Base-by-base conservation (phyloP, 1,140 invertebrate genomes). In the Drosophila truncata region DNA sequence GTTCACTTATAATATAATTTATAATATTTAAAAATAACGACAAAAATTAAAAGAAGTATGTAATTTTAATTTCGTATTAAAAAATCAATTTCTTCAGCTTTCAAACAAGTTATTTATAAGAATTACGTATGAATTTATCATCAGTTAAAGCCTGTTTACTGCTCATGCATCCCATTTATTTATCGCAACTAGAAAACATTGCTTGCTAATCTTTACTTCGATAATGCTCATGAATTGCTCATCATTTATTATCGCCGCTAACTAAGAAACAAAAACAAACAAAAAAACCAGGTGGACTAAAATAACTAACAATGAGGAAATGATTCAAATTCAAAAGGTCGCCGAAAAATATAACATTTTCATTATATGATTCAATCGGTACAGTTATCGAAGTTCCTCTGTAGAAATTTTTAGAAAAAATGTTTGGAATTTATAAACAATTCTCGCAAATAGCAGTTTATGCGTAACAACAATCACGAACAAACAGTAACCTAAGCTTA, bases 161-260 rank as follows among this genome's bases (percentile, higher is more conserved):
- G 13, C 14, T 55, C 20, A n/a, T 57, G 23, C 33, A 41, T 41
- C 54, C 20, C 35, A 58, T 14, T 18, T 58, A 42, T 58, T 58
- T 60, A 60, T 49, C 25, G 58, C 58, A 49, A 60, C 10, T 49
- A 27, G 25, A 14, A 16, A 59, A 16, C 58, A 46, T 47, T 27
- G 8, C 11, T 31, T 10, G 27, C 55, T 61, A 64, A 61, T 64
- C 62, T 64, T 33, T 33, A n/a, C 23, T 18, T 29, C 41, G 54
- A 64, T 64, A 64, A 42, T 62, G 27, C 55, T 61, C 27, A 42
- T 42, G 27, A 64, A 64, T 64, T 42, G 62, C 27, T 42, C 62
- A 64, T 31, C 29, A 42, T 62, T 64, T 61, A 33, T 61, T 42
- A 62, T 62, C 55, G 37, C 27, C 7, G 33, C 20, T 42, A 61